Evolutionary conservation across 1,140 invertebrate species (phyloP).

Genomic region (Babylonia areolata): DNA sequence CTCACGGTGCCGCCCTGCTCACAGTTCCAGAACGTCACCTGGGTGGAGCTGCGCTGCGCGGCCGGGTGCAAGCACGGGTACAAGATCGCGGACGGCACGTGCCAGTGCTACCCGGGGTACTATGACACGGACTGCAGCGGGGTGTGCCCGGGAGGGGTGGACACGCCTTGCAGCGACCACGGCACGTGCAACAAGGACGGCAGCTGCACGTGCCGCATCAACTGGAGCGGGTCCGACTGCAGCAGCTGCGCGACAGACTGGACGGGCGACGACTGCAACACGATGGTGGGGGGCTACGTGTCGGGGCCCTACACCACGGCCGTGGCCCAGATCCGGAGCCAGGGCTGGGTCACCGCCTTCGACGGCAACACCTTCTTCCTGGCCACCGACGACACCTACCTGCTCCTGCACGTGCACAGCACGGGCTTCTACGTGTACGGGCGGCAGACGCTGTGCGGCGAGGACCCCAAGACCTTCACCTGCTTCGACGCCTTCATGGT

Average conservation of each 20-base stretch:
- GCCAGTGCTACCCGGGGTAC: conserved; percentile 48
- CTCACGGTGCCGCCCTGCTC: no score
- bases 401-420: conserved; percentile 6
- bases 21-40: not conserved
- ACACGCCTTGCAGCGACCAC: conserved; percentile 45
- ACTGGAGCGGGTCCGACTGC: conserved; percentile 53
- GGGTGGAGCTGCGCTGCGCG: conserved; percentile 10
- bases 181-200: conserved; percentile 46
- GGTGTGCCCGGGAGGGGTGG: conserved; percentile 50
- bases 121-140: conserved; percentile 41
- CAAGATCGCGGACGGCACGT: conserved; percentile 29
- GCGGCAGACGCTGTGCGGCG: not conserved
- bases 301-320: not conserved
- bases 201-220: conserved; percentile 52
- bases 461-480: conserved; percentile 14
- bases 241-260: conserved; percentile 38
- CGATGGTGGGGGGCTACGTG: not conserved
- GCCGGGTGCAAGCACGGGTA: not conserved
- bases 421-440: conserved; percentile 11
- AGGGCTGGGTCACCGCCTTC: not conserved
- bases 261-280: conserved; percentile 49
- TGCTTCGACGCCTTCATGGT: conserved; percentile 20
- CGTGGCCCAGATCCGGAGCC: conserved; percentile 2
- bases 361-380: conserved; percentile 21
- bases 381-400: not conserved